Evolutionary conservation across 35 echinoderm and acorn worm genomes (phyloP).

Genomic region (Apostichopus californicus): DNA sequence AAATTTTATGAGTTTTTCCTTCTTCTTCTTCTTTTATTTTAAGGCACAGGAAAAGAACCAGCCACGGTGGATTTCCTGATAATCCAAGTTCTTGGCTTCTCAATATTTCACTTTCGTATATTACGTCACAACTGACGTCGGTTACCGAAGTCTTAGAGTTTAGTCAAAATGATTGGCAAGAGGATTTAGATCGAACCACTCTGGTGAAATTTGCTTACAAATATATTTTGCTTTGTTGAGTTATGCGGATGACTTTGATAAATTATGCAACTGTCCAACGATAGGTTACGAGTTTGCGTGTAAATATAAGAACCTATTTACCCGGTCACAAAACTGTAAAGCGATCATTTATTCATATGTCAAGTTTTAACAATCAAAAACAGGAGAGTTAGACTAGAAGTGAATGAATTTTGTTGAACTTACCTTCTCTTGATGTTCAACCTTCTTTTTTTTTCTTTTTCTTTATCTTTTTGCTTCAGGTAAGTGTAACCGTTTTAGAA

Average conservation of each 20-base stretch:
- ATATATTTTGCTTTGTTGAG: constrained; percentile 19
- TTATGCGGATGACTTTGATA: neutral
- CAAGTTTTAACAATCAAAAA: too few relatives aligned
- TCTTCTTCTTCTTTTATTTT: neutral
- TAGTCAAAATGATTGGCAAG: neutral
- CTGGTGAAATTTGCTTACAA: constrained; percentile 18
- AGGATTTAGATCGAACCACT: neutral
- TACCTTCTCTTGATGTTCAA: too few relatives aligned
- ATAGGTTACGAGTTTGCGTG: neutral
- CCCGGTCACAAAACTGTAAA: too few relatives aligned
- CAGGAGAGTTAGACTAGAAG: too few relatives aligned
- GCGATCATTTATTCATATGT: too few relatives aligned
- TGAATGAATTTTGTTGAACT: too few relatives aligned
- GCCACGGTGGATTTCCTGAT: neutral
- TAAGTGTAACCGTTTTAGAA: too few relatives aligned
- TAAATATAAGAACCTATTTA: neutral
- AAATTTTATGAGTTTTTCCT: neutral
- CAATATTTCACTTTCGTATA: neutral
- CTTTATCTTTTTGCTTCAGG: too few relatives aligned
- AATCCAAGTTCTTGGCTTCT: neutral
- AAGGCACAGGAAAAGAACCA: neutral
- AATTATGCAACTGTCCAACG: neutral
- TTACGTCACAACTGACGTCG: neutral
- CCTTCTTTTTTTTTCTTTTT: too few relatives aligned
- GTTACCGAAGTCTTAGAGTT: neutral